These are phyloP conservation scores for Mellilla xanthometata DNA, from an alignment of 2,888 invertebrate species.

Conservation along the genomic window DNA sequence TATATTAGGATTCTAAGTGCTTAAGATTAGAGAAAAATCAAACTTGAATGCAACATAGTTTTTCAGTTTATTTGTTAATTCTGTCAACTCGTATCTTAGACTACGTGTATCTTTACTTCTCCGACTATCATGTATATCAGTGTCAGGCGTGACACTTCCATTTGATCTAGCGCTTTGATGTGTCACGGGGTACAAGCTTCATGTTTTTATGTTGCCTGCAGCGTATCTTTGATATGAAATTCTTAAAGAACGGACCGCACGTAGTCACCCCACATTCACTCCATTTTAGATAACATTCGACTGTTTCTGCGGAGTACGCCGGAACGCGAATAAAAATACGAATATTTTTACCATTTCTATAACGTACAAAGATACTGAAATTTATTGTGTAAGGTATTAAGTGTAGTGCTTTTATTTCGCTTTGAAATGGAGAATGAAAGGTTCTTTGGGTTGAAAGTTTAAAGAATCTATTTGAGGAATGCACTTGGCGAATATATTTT, in stretches of 20 bases:
- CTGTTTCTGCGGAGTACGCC: conserved; percentile 56
- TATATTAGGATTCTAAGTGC: too few relatives aligned
- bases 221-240: conserved; percentile 75
- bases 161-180: conserved; percentile 13
- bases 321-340: conserved; percentile 67
- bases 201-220: conserved; percentile 48
- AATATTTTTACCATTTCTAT: conserved; percentile 57
- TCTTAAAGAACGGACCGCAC: conserved; percentile 73
- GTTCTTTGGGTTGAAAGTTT: conserved; percentile 23
- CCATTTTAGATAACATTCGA: conserved; percentile 76
- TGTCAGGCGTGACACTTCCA: conserved; percentile 17
- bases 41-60: too few relatives aligned
- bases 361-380: conserved; percentile 48
- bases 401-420: conserved; percentile 37
- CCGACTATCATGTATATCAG: conserved; percentile 2
- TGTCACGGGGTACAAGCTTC: conserved; percentile 32
- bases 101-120: too few relatives aligned
- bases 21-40: too few relatives aligned
- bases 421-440: conserved; percentile 33
- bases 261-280: conserved; percentile 62
- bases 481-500: conserved; percentile 3
- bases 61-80: too few relatives aligned
- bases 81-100: too few relatives aligned
- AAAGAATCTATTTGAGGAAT: conserved; percentile 13
- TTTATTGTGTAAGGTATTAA: conserved; percentile 43